Evolutionary conservation across 1,140 invertebrate genomes (phyloP).

Genomic region (Caerostris darwini): DNA sequence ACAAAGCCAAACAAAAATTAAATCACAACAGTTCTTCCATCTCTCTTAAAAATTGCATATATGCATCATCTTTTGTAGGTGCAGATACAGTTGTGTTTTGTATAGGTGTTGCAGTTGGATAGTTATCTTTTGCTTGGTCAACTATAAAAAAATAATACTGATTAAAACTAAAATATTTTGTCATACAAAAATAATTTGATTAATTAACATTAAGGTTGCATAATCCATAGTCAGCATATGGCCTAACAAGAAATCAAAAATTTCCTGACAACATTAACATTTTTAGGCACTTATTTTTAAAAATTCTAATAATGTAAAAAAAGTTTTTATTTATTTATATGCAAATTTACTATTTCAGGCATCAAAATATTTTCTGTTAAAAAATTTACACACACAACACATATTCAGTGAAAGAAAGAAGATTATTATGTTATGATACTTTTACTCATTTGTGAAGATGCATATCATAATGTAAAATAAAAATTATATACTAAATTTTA

Average conservation of each 20-base stretch:
- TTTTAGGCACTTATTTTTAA: too few species aligned
- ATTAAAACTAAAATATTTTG: background rate
- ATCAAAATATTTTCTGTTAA: too few species aligned
- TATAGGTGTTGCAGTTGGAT: slow-evolving; percentile 58
- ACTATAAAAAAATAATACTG: slow-evolving; percentile 33
- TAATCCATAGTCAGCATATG: background rate
- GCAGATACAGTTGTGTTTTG: slow-evolving; percentile 79
- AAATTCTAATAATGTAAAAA: too few species aligned
- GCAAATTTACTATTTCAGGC: too few species aligned
- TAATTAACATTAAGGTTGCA: background rate
- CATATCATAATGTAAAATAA: background rate
- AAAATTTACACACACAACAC: too few species aligned
- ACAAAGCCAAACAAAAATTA: slow-evolving; percentile 27
- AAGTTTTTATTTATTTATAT: too few species aligned
- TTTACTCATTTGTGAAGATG: too few species aligned
- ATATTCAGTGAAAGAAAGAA: too few species aligned
- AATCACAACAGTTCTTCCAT: slow-evolving; percentile 94
- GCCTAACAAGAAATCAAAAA: too few species aligned
- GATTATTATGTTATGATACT: too few species aligned
- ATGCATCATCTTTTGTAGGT: slow-evolving; percentile 97
- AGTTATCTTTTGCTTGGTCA: slow-evolving; percentile 72
- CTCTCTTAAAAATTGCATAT: slow-evolving; percentile 98
- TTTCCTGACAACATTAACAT: too few species aligned
- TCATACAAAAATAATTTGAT: background rate
- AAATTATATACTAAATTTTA: background rate